Evolutionary conservation across 1,140 invertebrate genomes (phyloP).

Genomic region (Drosophila eugracilis): DNA sequence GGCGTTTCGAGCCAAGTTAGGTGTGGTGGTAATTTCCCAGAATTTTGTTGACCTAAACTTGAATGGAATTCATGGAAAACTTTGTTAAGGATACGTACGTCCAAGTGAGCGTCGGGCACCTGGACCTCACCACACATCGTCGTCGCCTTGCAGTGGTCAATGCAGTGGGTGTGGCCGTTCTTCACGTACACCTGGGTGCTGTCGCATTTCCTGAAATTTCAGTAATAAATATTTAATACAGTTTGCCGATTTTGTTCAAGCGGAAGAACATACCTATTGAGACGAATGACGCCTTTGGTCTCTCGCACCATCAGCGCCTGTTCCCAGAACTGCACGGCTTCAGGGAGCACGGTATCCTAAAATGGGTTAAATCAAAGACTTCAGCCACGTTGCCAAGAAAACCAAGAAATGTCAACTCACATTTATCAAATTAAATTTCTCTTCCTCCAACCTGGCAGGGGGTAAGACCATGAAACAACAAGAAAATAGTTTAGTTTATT

Average conservation of each 20-base stretch:
- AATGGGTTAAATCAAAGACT: constrained; percentile 14
- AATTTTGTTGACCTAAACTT: constrained; percentile 7
- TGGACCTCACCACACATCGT: constrained; percentile 98
- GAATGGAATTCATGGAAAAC: background rate
- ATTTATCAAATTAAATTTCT: constrained; percentile 94
- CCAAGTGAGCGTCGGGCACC: constrained; percentile 96
- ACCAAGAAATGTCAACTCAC: constrained; percentile 87
- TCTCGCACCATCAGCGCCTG: constrained; percentile 94
- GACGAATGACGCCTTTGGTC: constrained; percentile 92
- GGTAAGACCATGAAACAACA: constrained; percentile 12
- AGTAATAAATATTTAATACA: constrained; percentile 11
- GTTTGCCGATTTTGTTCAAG: background rate
- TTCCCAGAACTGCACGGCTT: constrained; percentile 97
- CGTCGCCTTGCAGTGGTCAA: constrained; percentile 91
- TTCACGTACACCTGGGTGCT: constrained; percentile 93
- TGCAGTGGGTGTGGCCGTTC: constrained; percentile 94
- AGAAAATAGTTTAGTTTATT: constrained; percentile 26
- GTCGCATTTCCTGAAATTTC: constrained; percentile 90
- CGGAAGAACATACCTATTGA: constrained; percentile 91
- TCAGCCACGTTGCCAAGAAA: background rate
- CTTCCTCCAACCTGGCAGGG: constrained; percentile 89
- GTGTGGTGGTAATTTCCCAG: background rate
- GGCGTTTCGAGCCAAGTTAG: background rate
- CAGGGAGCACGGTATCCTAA: constrained; percentile 95
- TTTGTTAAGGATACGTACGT: constrained; percentile 87